Evolutionary conservation across 2,888 invertebrate species (phyloP).

Genomic region (Cremastobaeus sp.): DNA sequence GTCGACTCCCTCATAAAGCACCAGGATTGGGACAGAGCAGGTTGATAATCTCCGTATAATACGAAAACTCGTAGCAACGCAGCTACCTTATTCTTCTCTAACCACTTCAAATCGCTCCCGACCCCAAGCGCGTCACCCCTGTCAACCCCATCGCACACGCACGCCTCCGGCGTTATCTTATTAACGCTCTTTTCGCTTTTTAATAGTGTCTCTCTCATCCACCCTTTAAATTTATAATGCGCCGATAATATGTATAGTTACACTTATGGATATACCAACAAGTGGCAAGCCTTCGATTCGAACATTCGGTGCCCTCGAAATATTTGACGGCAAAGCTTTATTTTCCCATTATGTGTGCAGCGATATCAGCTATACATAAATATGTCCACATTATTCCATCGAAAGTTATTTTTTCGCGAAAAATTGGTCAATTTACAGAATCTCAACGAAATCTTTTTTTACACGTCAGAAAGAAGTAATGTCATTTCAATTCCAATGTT

Average conservation of each 20-base stretch:
- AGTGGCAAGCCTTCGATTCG: conserved; percentile 4
- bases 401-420: too few species aligned
- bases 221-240: conserved; percentile 38
- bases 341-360: neutral
- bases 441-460: too few species aligned
- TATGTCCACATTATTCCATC: too few species aligned
- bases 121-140: conserved; percentile 50
- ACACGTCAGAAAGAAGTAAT: too few species aligned
- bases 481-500: too few species aligned
- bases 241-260: conserved; percentile 45
- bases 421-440: too few species aligned
- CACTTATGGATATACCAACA: conserved; percentile 16
- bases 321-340: too few species aligned
- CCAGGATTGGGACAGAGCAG: conserved; percentile 71
- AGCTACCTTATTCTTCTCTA: conserved; percentile 68
- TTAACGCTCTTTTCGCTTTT: conserved; percentile 68
- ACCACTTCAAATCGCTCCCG: conserved; percentile 70
- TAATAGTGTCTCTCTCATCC: conserved; percentile 25
- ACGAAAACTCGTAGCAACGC: conserved; percentile 71
- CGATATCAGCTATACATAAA: too few species aligned
- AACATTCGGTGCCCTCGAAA: neutral
- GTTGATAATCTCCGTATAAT: conserved; percentile 78
- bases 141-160: conserved; percentile 60
- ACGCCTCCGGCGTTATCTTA: conserved; percentile 67
- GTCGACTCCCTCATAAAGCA: conserved; percentile 61